Percentiles rank a stretch among this genome's conserved stretches.
phyloP scores from a whole-genome alignment of 53 echinoderm and acorn worm genomes.

The Pentamera pediparva region DNA sequence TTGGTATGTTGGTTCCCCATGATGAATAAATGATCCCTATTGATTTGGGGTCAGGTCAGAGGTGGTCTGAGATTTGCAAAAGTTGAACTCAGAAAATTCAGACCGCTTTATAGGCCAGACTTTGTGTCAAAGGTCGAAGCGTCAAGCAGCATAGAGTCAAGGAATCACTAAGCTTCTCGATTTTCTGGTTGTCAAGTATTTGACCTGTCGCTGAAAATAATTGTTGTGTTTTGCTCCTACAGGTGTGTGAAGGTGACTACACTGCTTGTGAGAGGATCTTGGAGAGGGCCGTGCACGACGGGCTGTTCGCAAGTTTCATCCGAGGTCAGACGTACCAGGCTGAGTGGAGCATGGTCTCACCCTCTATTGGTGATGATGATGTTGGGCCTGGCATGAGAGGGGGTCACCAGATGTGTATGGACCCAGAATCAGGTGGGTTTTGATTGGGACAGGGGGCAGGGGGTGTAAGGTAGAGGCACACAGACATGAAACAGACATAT shows the following conservation, averaged over 20 bases:
- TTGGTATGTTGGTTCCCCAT: too few species aligned
- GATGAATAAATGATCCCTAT: too few species aligned
- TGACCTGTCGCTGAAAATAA: too few species aligned
- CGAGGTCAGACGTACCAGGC: conserved; percentile 72
- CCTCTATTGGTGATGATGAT: conserved; percentile 59
- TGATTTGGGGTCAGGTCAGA: too few species aligned
- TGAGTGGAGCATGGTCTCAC: conserved; percentile 69
- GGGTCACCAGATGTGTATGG: conserved; percentile 98
- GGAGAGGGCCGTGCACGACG: conserved; percentile 49
- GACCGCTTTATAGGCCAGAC: too few species aligned
- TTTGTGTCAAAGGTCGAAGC: too few species aligned
- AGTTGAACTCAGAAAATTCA: too few species aligned
- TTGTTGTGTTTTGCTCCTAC: too few species aligned
- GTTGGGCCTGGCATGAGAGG: conserved; percentile 87
- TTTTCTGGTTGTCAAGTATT: too few species aligned
- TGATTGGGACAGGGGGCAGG: not conserved
- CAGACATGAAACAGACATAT: not conserved
- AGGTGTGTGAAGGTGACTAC: conserved; percentile 85
- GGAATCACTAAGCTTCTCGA: too few species aligned
- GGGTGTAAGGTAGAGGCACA: not conserved
- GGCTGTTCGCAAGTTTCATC: conserved; percentile 71
- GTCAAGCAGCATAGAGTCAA: too few species aligned
- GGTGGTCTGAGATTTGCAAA: too few species aligned
- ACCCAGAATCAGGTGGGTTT: conserved; percentile 61
- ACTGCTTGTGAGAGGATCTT: conserved; percentile 73